These are phyloP conservation scores for Ferdinandea cuprea DNA, from an alignment of 2,888 invertebrate genomes.

Conservation along the genomic window DNA sequence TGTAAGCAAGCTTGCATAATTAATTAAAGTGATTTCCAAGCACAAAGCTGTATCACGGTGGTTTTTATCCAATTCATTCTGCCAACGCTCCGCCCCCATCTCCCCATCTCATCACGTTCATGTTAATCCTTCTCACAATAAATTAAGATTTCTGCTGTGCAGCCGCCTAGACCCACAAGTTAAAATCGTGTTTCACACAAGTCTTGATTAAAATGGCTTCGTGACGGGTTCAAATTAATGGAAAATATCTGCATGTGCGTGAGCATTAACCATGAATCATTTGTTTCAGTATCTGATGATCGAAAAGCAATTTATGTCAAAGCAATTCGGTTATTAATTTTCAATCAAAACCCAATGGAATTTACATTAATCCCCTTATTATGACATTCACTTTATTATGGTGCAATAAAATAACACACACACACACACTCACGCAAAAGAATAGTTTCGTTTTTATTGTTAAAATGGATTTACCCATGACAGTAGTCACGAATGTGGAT, in stretches of 20 bases:
- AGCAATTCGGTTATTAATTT: constrained; percentile 57
- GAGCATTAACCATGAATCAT: constrained; percentile 20
- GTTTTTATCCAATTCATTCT: not conserved
- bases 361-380: constrained; percentile 51
- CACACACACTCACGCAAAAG: too few relatives aligned
- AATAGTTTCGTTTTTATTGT: not conserved
- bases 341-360: constrained; percentile 51
- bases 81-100: not conserved
- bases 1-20: constrained; percentile 35
- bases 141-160: constrained; percentile 26
- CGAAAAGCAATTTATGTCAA: constrained; percentile 44
- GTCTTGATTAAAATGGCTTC: constrained; percentile 25
- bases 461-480: constrained; percentile 23
- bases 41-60: constrained; percentile 30
- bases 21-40: constrained; percentile 35
- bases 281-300: constrained; percentile 1
- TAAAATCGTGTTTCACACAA: not conserved
- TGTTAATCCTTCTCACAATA: constrained; percentile 17
- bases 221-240: constrained; percentile 21
- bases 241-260: constrained; percentile 14
- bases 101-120: too few relatives aligned
- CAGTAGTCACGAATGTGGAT: constrained; percentile 48
- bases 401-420: not conserved
- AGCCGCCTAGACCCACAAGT: not conserved
- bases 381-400: not conserved